A percentile compares a stretch with the other conserved stretches of the same genome.
Evolutionary conservation across 2,888 invertebrate species (phyloP).

Genomic region (Apomyelois bistriatella): DNA sequence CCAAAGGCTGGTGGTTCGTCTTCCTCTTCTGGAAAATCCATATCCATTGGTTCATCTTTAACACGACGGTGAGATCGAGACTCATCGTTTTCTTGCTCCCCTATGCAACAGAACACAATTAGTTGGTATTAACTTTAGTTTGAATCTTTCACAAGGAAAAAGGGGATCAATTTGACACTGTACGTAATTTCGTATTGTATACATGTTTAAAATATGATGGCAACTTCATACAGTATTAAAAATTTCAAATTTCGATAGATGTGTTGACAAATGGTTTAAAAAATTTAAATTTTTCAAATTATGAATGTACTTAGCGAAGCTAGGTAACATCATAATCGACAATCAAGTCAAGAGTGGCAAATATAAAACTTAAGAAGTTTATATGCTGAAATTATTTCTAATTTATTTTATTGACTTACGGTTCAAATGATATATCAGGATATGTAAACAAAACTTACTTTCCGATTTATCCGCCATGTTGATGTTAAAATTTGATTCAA

Average conservation of each 20-base stretch:
- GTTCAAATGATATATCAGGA: conserved; percentile 15
- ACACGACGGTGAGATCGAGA: conserved; percentile 54
- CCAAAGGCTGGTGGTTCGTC: conserved; percentile 86
- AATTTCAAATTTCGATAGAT: conserved; percentile 42
- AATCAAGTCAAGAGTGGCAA: conserved; percentile 20
- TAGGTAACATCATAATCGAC: conserved; percentile 32
- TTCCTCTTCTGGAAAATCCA: conserved; percentile 83
- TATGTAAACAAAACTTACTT: conserved; percentile 83
- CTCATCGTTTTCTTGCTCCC: conserved; percentile 45
- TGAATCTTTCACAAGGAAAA: background rate
- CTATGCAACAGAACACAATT: conserved; percentile 39
- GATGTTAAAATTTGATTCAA: conserved; percentile 73
- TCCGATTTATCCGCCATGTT: conserved; percentile 91
- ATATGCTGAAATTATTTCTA: background rate
- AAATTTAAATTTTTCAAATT: conserved; percentile 80
- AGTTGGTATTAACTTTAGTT: background rate
- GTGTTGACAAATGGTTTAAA: conserved; percentile 54
- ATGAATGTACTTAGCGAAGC: conserved; percentile 67
- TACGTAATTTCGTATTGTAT: background rate
- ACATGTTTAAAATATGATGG: background rate
- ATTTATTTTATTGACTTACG: background rate
- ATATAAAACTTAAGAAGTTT: background rate
- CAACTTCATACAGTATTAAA: conserved; percentile 2
- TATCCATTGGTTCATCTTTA: conserved; percentile 82
- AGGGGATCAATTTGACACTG: background rate